Evolutionary conservation across 2,888 invertebrate genomes (phyloP).

Genomic region (Paralinhomoeus sp.): DNA sequence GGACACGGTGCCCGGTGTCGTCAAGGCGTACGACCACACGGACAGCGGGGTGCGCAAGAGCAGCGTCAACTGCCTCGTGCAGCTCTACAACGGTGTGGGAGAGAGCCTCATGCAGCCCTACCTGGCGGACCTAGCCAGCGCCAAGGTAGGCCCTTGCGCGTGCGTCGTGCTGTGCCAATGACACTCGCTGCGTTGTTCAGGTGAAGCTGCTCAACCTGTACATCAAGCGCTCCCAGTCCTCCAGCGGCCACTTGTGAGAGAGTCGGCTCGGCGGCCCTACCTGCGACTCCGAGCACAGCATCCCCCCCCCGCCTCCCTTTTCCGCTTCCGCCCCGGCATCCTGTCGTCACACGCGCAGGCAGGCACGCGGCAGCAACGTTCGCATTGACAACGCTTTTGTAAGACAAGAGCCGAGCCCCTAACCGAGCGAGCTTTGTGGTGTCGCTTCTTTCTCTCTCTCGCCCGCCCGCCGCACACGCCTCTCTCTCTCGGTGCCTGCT

Average conservation of each 20-base stretch:
- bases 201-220: conserved; percentile 53
- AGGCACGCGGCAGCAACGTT: too few relatives aligned
- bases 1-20: conserved; percentile 62
- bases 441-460: too few relatives aligned
- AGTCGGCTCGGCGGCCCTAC: too few relatives aligned
- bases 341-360: too few relatives aligned
- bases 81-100: conserved; percentile 65
- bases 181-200: conserved; percentile 17
- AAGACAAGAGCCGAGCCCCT: too few relatives aligned
- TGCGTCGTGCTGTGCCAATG: background rate
- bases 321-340: too few relatives aligned
- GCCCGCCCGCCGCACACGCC: too few relatives aligned
- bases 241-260: background rate
- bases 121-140: conserved; percentile 54
- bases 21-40: conserved; percentile 67
- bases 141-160: conserved; percentile 40
- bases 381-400: too few relatives aligned
- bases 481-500: too few relatives aligned
- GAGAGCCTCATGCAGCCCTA: conserved; percentile 51
- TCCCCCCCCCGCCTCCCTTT: too few relatives aligned
- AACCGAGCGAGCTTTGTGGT: too few relatives aligned
- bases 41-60: conserved; percentile 83
- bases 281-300: too few relatives aligned
- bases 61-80: conserved; percentile 88
- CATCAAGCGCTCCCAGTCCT: conserved; percentile 36